Conservation (phyloP, 2,797 vertebrate species). For the Chelon auratus region DNA sequence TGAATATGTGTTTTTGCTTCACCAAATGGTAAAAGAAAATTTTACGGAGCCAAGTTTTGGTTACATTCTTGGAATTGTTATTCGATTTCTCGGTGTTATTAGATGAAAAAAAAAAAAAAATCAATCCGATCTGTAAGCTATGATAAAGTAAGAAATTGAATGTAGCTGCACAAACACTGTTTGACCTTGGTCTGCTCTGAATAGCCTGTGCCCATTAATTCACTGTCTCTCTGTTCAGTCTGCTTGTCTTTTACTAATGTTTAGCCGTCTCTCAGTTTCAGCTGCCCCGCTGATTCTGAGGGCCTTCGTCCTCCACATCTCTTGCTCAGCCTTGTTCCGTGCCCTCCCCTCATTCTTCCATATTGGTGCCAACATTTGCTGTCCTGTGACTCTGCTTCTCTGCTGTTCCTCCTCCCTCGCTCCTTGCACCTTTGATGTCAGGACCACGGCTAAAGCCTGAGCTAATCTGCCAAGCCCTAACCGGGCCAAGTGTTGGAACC, state of each 20-base stretch:
- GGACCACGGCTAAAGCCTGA: slow-evolving; percentile 69
- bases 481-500: slow-evolving; percentile 56
- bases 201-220: slow-evolving; percentile 11
- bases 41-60: not conserved
- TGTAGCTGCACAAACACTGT: slow-evolving; percentile 10
- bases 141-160: slow-evolving; percentile 13
- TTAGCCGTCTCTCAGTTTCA: not conserved
- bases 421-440: slow-evolving; percentile 76
- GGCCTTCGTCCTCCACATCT: slow-evolving; percentile 14
- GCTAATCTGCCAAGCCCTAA: slow-evolving; percentile 70
- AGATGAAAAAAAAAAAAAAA: not conserved
- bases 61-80: not conserved
- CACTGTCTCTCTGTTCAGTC: not conserved
- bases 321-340: slow-evolving; percentile 27
- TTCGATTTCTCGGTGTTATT: not conserved
- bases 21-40: not conserved
- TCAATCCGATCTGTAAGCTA: slow-evolving; percentile 7
- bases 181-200: slow-evolving; percentile 27
- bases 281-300: not conserved
- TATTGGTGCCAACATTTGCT: slow-evolving; percentile 49
- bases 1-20: not conserved
- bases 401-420: slow-evolving; percentile 46
- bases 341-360: slow-evolving; percentile 28
- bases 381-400: slow-evolving; percentile 51
- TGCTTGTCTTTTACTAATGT: not conserved